A percentile compares a stretch with the other conserved stretches of the same genome.
phyloP scores from a whole-genome alignment of 2,113 vertebrate genomes.

The Mugil cephalus region DNA sequence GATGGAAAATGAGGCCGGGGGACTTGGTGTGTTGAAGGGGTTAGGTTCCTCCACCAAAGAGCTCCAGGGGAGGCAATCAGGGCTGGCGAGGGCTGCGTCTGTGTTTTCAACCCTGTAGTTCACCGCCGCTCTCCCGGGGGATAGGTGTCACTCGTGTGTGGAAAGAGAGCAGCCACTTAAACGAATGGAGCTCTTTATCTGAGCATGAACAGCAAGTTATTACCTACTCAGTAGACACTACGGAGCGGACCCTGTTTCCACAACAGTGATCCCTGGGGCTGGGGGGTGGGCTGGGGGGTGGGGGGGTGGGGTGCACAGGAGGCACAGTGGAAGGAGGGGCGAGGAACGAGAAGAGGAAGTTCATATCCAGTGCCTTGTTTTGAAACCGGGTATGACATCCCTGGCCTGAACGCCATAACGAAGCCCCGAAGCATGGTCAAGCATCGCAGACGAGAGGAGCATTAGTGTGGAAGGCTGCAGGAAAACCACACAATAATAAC shows the following conservation, averaged over 20 bases:
- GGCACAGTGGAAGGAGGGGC: background rate
- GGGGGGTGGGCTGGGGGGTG: background rate
- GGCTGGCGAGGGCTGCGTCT: constrained; percentile 40
- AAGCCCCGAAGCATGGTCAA: constrained; percentile 64
- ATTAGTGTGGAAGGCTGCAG: constrained; percentile 68
- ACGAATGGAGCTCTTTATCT: constrained; percentile 78
- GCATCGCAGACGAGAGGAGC: constrained; percentile 55
- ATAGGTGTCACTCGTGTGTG: constrained; percentile 69
- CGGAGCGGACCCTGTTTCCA: constrained; percentile 50
- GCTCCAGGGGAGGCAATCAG: constrained; percentile 57
- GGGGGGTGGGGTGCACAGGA: background rate
- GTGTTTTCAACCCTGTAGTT: constrained; percentile 51
- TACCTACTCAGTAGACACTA: constrained; percentile 71
- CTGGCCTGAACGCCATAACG: constrained; percentile 54
- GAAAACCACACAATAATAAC: constrained; percentile 73
- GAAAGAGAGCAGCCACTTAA: constrained; percentile 69
- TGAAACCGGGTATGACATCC: constrained; percentile 71
- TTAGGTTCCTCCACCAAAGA: constrained; percentile 29
- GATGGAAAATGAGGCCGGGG: constrained; percentile 30
- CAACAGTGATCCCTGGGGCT: constrained; percentile 47
- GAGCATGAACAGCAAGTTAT: constrained; percentile 66
- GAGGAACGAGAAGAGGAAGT: constrained; percentile 21
- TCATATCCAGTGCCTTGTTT: constrained; percentile 63
- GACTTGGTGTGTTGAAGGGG: constrained; percentile 11
- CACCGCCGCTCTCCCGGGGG: constrained; percentile 56